Evolutionary conservation across 2,113 vertebrate species (phyloP), one percentile per base, ranked within the genome.

Genomic region (Trichechus manatus): DNA sequence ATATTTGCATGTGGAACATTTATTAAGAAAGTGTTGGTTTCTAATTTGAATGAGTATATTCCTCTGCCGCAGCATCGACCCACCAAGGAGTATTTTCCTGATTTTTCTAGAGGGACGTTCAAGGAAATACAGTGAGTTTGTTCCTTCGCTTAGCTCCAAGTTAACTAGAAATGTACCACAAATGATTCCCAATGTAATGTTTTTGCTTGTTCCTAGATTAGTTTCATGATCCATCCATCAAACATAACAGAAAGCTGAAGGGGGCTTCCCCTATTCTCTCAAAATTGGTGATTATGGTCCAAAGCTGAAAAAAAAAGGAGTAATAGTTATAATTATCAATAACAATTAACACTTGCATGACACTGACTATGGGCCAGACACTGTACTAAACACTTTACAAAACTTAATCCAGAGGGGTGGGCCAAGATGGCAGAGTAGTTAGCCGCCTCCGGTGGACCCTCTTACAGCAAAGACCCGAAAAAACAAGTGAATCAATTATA

Each of bases 31-130:
- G 42, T 44, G 25, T 75, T 86, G 44, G 89, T 83, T 98, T 94
- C 97, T 97, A 96, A 92, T 84, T 97, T 97, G 93, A 97, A 96
- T 75, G 94, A 93, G 95, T 93, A 97, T 93, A 95, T 93, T 91
- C 42, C 56, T 96, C 68, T 36, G 0, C 81, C 72, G 87, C n/a
- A 88, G 61, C 91, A 97, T 93, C 94, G 59, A 89, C 36, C n/a
- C 61, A 94, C 29, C 63, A 64, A 91, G 72, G 31, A 80, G 66
- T 91, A 64, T 80, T 95, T 94, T 90, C 72, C 66, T 85, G 4
- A 56, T 88, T 75, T 91, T 89, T 95, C 39, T 80, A 93, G 44
- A 93, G 63, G 23, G 1, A 83, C 31, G 75, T 81, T 88, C 66
- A 87, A 95, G 63, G 61, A 95, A 50, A 39, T 70, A 70, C 23